Base-by-base conservation (phyloP, 35 echinoderm and acorn worm species). In the Hemicentrotus pulcherrimus region DNA sequence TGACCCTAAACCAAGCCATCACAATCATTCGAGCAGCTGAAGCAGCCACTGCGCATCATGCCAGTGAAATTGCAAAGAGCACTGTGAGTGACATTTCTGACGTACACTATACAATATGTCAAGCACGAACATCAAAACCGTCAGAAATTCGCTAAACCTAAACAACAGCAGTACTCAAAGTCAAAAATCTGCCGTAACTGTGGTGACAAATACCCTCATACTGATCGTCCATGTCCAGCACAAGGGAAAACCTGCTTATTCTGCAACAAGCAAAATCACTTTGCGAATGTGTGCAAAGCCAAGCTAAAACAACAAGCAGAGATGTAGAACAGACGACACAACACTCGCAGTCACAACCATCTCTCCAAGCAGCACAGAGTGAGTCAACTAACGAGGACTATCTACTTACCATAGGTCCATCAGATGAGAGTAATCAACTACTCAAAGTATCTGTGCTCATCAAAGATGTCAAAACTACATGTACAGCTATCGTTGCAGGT, bases 1-100 rank as follows among this genome's bases (percentile, higher is more conserved):
- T 98, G 15, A 97, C 94, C 1, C 58, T 97, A 19, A 94, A 96
- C 32, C 95, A 97, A 94, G 94, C 95, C 0, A 86, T 96, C 31
- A 48, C 32, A 86, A 46, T 94, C 48, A 16, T 91, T 2, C 47
- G 71, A 24, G 95, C 93, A 22, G 88, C 88, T 60, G 94, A 88
- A 59, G 94, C 95, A 95, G 60, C 60, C 24, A 47, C 95, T 32
- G 88, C 55, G 13, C n/a, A n/a, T 41, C 48, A 92, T 59, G 88
- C 61, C 46, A 59, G 31, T 18, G 47, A 88, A 6, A 88, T 88
- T 6, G 8, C 87, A 41, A 89, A 89, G 45, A 89, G 32, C 32
- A 41, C 87, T 13, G 41, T n/a, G 32, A 89, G 6, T 41, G 86
- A 86, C 86, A 86, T 22, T 33, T 35, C 31, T 32, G 87, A 89